phyloP scores from a whole-genome alignment of 2,113 vertebrate genomes.

The Symphodus melops region DNA sequence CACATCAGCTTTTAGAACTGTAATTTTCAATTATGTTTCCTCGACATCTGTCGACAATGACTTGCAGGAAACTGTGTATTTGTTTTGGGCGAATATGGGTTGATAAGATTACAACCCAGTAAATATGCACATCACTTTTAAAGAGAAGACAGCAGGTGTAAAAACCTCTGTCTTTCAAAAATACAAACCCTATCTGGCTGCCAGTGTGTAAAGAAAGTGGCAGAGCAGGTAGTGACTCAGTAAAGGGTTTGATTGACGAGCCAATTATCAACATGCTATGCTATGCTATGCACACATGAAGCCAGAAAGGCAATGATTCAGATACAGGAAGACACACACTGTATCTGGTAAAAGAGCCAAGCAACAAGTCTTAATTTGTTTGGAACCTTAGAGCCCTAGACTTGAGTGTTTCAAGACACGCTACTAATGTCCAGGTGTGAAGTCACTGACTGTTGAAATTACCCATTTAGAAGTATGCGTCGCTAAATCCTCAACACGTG shows the following conservation, averaged over 20 bases:
- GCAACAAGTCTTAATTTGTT: neutral
- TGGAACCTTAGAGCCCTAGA: neutral
- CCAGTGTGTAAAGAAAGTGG: neutral
- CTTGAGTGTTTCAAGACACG: neutral
- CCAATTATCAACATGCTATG: neutral
- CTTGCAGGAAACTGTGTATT: neutral
- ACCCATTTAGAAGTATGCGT: neutral
- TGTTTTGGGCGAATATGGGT: too few relatives aligned
- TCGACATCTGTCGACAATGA: neutral
- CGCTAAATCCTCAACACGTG: neutral
- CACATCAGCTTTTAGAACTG: conserved; percentile 7
- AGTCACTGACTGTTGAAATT: neutral
- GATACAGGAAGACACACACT: neutral
- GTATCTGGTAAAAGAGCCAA: neutral
- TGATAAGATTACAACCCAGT: too few relatives aligned
- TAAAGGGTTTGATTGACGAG: neutral
- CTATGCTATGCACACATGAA: neutral
- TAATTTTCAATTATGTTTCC: neutral
- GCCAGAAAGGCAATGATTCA: neutral
- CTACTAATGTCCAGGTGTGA: neutral
- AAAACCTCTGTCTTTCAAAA: neutral
- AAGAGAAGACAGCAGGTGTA: neutral
- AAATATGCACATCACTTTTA: too few relatives aligned
- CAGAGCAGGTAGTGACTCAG: neutral
- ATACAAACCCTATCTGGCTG: neutral